Evolutionary conservation across 2,797 vertebrate species (phyloP), one percentile per base, ranked within the genome.

Genomic region (Varecia variegata): DNA sequence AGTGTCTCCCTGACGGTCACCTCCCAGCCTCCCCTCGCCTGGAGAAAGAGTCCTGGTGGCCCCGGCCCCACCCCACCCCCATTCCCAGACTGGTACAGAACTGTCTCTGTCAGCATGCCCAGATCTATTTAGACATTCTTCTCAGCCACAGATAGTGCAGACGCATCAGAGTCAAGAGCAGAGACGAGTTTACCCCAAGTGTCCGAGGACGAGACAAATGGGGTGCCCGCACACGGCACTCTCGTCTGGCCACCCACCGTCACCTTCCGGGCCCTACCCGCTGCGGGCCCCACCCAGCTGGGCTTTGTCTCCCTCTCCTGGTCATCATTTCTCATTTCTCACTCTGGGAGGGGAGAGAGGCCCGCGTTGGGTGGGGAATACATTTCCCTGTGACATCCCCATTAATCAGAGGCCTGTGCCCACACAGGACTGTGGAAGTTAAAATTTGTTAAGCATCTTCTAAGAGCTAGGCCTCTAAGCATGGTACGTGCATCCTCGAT

Each of bases 121-220:
- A 40, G n/a, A 58, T 95, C 50, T 74, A 76, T 95, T 96, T 95
- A 93, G 93, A 97, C 84, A 94, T 96, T 96, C 93, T 88, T 90
- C 87, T 77, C 65, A 3, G 38, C 47, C 47, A n/a, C 58, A 96
- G 91, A 94, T 92, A 94, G 79, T 12, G 3, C 11, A 76, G 56
- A 73, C 18, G 3, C 77, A 77, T 71, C 20, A 23, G 50, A 90
- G 54, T 58, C 83, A 86, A 56, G 56, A 88, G 40, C 91, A 95
- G 87, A 76, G 65, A 93, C 45, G 2, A 54, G 83, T 96, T 97
- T 97, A 97, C 45, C 54, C 38, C 52, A 52, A 65, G 79, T 38
- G 96, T 97, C 95, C 77, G 88, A 93, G 62, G 68, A 92, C 30
- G 56, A 96, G 96, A 96, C 83, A 95, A 88, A 97, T 95, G 50